Conservation (phyloP, 2,888 invertebrate genomes). For the Bibio marci region DNA sequence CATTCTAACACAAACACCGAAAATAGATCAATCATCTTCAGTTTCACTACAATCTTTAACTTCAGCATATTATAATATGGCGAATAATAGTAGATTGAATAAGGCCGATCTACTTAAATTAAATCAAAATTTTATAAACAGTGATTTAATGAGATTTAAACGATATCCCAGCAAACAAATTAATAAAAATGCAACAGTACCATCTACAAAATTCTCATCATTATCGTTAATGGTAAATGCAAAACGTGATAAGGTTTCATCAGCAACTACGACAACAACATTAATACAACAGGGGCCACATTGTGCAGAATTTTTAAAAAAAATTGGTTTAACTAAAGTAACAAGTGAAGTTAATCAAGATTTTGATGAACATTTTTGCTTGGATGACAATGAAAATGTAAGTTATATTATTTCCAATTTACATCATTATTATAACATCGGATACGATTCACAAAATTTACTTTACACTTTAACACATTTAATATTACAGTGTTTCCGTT, state of each 20-base stretch:
- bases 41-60: slow-evolving; percentile 25
- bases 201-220: no score
- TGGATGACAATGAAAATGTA: slow-evolving; percentile 29
- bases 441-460: no score
- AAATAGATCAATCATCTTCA: not conserved
- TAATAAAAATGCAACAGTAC: no score
- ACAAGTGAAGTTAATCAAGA: slow-evolving; percentile 14
- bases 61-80: no score
- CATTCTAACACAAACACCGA: not conserved
- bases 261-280: slow-evolving; percentile 4
- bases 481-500: slow-evolving; percentile 23
- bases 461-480: slow-evolving; percentile 4
- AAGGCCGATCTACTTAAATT: no score
- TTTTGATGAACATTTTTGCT: slow-evolving; percentile 29
- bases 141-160: no score
- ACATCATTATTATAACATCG: slow-evolving; percentile 1
- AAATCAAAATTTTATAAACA: no score
- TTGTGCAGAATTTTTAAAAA: slow-evolving; percentile 30
- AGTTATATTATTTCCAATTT: slow-evolving; percentile 11
- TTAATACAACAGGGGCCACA: slow-evolving; percentile 24
- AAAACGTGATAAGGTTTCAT: slow-evolving; percentile 2
- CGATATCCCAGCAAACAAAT: no score
- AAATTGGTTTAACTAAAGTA: slow-evolving; percentile 27
- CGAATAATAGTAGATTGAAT: no score
- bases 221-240: no score